Evolutionary conservation across 1,140 invertebrate genomes (phyloP), one percentile per base, ranked within the genome.

Genomic region (Apis dorsata): DNA sequence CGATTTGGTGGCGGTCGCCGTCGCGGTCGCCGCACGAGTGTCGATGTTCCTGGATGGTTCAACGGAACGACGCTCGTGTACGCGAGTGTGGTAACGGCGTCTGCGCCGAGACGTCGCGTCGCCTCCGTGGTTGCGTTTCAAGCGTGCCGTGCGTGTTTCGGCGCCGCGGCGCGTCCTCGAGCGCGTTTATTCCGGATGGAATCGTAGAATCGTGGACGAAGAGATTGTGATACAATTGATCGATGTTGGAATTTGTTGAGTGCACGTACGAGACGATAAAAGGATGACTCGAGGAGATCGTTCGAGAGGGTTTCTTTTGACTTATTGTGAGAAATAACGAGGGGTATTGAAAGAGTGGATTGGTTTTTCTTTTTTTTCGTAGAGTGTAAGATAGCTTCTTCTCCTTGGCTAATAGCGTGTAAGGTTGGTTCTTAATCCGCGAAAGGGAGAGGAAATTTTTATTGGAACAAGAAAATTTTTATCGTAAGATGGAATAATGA

Each of bases 11-110:
- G 15, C 24, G 63, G 28, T 71, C 74, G 74, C 74, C 83, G 55
- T 87, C 78, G 83, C 85, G 82, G 83, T 79, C 75, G 79, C 57
- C 79, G 86, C 86, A 81, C 86, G 85, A 88, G 83, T 88, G 85
- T 60, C 65, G 74, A 55, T 19, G 62, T 59, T 74, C 79, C 34
- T 75, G 17, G 59, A 63, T 72, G 84, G 76, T 85, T 88, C 78
- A 84, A 84, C 71, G 83, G n/a, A 84, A 81, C 74, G 49, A 28
- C 53, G 62, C 72, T 71, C 81, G 73, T 70, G 69, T 59, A 69
- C 44, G 65, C 28, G 73, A 24, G 34, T 44, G 24, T 84, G 55
- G 55, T 28, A 44, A 44, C 34, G 72, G 72, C 72, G 72, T 75
- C 72, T 75, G 72, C 72, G 72, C 72, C 57, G 72, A 55, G 55